Base-by-base conservation (phyloP, 2,113 vertebrate genomes). In the Struthidea cinerea region DNA sequence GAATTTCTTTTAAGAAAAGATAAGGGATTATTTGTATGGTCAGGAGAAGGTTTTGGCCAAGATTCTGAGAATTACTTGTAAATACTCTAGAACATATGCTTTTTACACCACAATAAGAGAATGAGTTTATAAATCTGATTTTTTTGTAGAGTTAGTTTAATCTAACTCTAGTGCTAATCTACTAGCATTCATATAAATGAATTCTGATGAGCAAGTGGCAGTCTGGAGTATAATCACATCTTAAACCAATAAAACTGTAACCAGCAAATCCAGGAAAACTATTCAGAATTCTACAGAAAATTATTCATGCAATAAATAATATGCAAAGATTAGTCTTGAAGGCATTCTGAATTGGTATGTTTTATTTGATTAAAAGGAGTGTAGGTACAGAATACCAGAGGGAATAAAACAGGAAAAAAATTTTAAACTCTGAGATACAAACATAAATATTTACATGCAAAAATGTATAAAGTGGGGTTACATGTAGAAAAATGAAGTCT, bases 221-320 rank as follows among this genome's bases (percentile, higher is more conserved):
- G 80, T 41, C 80, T 84, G 68, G 60, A 82, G 37, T 75, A 44
- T 70, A 95, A 90, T 89, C 79, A 77, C 27, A 21, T 94, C 49
- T 96, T 94, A 87, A 95, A 94, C 67, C 67, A 87, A 83, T 93
- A 90, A 74, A 78, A 91, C 63, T 47, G 23, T 93, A 93, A 70
- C 71, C 42, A 83, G 53, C 18, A 91, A 91, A 93, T 85, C 21
- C 42, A 91, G 59, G n/a, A 79, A 94, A 89, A 79, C 41, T 44
- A 35, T 76, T 95, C 61, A 65, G 76, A 87, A 73, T 67, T 79
- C 46, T 84, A 44, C 69, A 82, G 39, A 71, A 91, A 91, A 91
- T 76, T 67, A 90, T 93, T 90, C 39, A 74, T 80, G 85, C 35
- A 87, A 52, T 91, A 95, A 93, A 69, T 88, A 50, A 59, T 77